Evolutionary conservation across 2,113 vertebrate species (phyloP).

Genomic region (Passer domesticus): DNA sequence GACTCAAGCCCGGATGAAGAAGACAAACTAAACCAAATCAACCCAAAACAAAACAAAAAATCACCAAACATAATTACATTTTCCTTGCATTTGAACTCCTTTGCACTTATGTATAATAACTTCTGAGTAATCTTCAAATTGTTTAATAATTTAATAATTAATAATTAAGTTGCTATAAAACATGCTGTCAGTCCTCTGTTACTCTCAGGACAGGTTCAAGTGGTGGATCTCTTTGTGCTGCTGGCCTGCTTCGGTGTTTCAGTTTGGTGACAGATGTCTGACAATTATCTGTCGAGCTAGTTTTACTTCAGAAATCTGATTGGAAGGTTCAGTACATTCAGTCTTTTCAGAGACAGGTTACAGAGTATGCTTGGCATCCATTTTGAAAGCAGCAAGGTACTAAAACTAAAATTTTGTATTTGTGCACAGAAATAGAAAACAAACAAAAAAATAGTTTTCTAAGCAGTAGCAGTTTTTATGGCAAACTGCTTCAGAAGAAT

Average conservation of each 20-base stretch:
- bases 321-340: background rate
- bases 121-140: background rate
- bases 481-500: background rate
- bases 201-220: background rate
- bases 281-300: background rate
- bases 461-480: background rate
- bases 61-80: background rate
- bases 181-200: background rate
- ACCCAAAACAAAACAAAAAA: background rate
- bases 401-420: background rate
- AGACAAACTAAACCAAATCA: background rate
- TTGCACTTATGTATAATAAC: background rate
- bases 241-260: background rate
- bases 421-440: background rate
- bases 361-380: background rate
- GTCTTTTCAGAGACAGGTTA: background rate
- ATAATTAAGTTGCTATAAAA: background rate
- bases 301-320: background rate
- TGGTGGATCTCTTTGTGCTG: background rate
- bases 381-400: background rate
- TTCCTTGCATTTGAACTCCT: background rate
- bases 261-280: background rate
- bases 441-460: background rate
- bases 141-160: too few relatives aligned
- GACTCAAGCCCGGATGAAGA: background rate